Evolutionary conservation across 2,888 invertebrate species (phyloP).

Genomic region (Lepidocyrtinus sp.): DNA sequence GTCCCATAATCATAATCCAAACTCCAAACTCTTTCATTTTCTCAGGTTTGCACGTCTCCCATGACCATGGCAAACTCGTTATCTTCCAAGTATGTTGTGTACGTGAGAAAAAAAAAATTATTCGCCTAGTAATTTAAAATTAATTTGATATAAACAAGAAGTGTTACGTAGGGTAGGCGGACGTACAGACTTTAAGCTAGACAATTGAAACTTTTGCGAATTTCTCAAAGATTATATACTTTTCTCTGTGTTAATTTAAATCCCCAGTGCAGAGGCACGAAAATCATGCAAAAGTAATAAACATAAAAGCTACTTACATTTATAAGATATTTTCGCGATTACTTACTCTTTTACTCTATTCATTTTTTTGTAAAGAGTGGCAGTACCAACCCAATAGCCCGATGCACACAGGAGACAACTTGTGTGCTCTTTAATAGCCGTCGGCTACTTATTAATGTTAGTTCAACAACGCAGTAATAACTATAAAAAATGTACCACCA

Average conservation of each 20-base stretch:
- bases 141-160: neutral
- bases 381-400: neutral
- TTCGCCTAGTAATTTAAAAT: no score
- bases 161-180: neutral
- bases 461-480: constrained; percentile 18
- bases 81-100: neutral
- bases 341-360: constrained; percentile 45
- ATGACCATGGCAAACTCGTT: no score
- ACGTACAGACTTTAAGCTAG: neutral
- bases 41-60: no score
- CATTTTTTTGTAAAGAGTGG: constrained; percentile 16
- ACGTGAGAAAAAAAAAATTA: neutral
- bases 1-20: no score
- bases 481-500: constrained; percentile 27
- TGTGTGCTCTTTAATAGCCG: constrained; percentile 38
- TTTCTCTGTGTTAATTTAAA: no score
- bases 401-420: constrained; percentile 4
- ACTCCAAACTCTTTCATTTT: no score
- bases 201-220: neutral
- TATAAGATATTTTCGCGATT: neutral
- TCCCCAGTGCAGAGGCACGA: neutral
- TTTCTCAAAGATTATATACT: no score
- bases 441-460: constrained; percentile 41
- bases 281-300: neutral
- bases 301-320: constrained; percentile 12